Conservation (phyloP, 2,888 invertebrate species). For the Ischnus inquisitorius region DNA sequence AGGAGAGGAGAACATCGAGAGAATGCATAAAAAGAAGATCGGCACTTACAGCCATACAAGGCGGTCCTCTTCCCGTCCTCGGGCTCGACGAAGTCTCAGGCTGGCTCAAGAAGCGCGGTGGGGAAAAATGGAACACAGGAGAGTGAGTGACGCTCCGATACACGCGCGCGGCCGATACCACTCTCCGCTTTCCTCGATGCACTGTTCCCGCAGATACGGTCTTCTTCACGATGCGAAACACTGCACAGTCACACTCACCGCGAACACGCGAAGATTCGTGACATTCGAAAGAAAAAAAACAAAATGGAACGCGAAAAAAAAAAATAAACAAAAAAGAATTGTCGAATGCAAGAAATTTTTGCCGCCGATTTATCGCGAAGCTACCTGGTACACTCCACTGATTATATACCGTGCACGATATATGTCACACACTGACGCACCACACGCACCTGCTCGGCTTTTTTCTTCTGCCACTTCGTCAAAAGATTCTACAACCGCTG, state of each 20-base stretch:
- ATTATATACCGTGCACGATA: not conserved
- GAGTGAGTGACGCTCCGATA: not conserved
- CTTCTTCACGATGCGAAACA: constrained; percentile 17
- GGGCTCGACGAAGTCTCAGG: constrained; percentile 48
- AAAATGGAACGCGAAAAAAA: not conserved
- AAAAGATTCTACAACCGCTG: not conserved
- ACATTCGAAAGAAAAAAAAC: not conserved
- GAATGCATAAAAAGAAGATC: constrained; percentile 46
- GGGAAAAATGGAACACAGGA: constrained; percentile 6
- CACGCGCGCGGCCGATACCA: constrained; percentile 16
- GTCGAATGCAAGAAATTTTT: not conserved
- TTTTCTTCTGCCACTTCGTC: not conserved
- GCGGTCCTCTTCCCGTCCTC: constrained; percentile 66
- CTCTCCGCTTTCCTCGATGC: constrained; percentile 19
- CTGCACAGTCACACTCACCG: constrained; percentile 20
- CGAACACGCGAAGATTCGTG: not conserved
- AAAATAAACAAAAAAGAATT: constrained; percentile 2
- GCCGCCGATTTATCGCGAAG: not conserved
- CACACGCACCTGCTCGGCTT: constrained; percentile 11
- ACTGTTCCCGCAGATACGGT: constrained; percentile 9
- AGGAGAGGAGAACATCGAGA: not conserved
- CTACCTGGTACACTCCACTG: not conserved
- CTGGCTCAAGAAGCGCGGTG: constrained; percentile 14
- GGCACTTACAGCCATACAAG: constrained; percentile 76
- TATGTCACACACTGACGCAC: constrained; percentile 19